phyloP scores from a whole-genome alignment of 2,888 invertebrate genomes.

The Embidobia sp. region DNA sequence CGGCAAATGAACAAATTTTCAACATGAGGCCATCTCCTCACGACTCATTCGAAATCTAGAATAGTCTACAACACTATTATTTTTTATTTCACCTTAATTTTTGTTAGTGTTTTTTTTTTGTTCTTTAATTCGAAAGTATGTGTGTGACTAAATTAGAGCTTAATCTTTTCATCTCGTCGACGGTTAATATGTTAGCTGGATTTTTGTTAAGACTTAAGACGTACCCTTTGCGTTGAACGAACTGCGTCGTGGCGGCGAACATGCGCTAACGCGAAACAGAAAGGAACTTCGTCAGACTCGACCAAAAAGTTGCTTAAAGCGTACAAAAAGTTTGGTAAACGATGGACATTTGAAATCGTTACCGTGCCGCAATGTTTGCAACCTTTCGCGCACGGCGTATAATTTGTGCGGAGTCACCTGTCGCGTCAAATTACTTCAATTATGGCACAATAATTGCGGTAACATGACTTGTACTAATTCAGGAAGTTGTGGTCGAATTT shows the following conservation, averaged over 20 bases:
- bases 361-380: background rate
- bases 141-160: conserved; percentile 63
- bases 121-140: conserved; percentile 60
- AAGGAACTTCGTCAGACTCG: background rate
- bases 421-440: background rate
- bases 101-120: conserved; percentile 25
- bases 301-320: background rate
- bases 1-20: conserved; percentile 54
- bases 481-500: background rate
- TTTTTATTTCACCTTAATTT: conserved; percentile 27
- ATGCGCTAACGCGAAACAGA: background rate
- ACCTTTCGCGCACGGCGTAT: too few species aligned
- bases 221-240: conserved; percentile 27
- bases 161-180: conserved; percentile 53
- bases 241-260: conserved; percentile 1
- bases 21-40: conserved; percentile 30
- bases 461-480: too few species aligned
- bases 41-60: conserved; percentile 57
- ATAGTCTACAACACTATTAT: conserved; percentile 61
- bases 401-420: background rate
- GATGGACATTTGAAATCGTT: background rate
- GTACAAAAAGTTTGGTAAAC: background rate
- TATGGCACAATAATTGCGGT: background rate
- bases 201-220: conserved; percentile 58
- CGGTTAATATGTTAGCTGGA: conserved; percentile 56